phyloP scores from a whole-genome alignment of 2,797 vertebrate genomes.

The Esox lucius region DNA sequence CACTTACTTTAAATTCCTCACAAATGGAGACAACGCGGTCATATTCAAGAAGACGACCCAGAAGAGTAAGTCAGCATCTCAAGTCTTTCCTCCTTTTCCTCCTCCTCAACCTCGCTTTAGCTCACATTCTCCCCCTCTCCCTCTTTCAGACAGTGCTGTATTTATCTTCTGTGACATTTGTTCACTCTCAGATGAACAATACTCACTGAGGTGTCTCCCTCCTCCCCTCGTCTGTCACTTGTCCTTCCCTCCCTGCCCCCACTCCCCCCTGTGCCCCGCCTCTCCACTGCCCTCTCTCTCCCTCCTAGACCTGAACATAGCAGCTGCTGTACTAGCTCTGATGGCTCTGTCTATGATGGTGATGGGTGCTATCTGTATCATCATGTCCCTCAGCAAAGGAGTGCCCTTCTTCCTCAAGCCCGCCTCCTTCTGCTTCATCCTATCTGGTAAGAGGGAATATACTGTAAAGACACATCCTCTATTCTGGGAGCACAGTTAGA shows the following conservation, averaged over 20 bases:
- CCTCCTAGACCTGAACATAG: conserved; percentile 78
- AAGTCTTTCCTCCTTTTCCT: conserved; percentile 2
- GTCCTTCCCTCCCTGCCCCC: not conserved
- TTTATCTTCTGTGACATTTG: conserved; percentile 47
- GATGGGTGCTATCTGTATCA: conserved; percentile 85
- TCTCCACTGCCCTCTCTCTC: not conserved
- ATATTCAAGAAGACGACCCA: conserved; percentile 87
- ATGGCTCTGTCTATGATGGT: conserved; percentile 83
- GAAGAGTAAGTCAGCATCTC: conserved; percentile 74
- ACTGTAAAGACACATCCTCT: not conserved
- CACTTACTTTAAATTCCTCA: conserved; percentile 92
- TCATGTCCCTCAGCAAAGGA: conserved; percentile 87
- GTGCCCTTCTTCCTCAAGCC: conserved; percentile 87
- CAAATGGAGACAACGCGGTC: conserved; percentile 85
- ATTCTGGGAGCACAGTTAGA: not conserved
- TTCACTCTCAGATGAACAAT: conserved; percentile 9
- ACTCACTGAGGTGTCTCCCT: conserved; percentile 9
- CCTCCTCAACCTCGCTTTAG: conserved; percentile 2
- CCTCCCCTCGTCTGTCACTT: not conserved
- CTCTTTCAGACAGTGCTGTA: conserved; percentile 16
- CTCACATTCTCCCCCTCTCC: conserved; percentile 7
- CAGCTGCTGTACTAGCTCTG: conserved; percentile 80
- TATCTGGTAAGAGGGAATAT: conserved; percentile 76
- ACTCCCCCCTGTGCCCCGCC: not conserved
- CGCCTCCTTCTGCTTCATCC: conserved; percentile 84